Base-by-base conservation (phyloP, 2,888 invertebrate genomes). In the Drosophila anceps region DNA sequence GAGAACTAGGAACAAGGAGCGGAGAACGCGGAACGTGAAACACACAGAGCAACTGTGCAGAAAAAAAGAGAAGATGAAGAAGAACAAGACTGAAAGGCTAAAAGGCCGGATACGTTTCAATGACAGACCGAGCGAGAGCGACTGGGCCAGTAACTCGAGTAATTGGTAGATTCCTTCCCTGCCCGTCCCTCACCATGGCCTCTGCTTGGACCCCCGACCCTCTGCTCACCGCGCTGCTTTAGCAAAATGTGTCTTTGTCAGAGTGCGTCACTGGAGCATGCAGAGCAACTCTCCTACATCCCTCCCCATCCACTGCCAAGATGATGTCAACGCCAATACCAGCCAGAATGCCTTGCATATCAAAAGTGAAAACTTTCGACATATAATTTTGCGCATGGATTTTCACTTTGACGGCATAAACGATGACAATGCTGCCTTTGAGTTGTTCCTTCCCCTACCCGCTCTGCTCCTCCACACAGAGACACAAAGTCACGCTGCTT, bases 331-430 rank as follows among this genome's bases (percentile, higher is more conserved):
- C 54, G 72, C 71, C 65, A 53, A 54, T 46, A 48, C 57, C 50
- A 65, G 67, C 46, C 61, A 44, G 43, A 71, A 73, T 82, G 82
- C 74, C 79, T 86, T 77, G 77, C 87, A 84, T 86, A 81, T 85
- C 89, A 86, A 85, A 84, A 81, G 88, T 85, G 84, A 86, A 85
- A 85, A 88, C 88, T 88, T 88, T 88, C 88, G 88, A 85, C 85
- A 85, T 81, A 88, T 85, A 85, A 88, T 85, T 85, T 88, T 84
- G 86, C 88, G 88, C 85, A 88, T 85, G 85, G 88, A 86, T 85
- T 85, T 85, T 86, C 84, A 86, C 87, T 85, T 85, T 88, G 85
- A 88, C 76, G 83, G 72, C 88, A 88, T 80, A 85, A 88, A 85
- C 88, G 85, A 80, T 84, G 84, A 83, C 81, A 88, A 88, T 82